A percentile compares a stretch with the other conserved stretches of the same genome.
These are phyloP conservation scores for Dolichoris vasculosae DNA, from an alignment of 1,140 invertebrate genomes.

Conservation along the genomic window DNA sequence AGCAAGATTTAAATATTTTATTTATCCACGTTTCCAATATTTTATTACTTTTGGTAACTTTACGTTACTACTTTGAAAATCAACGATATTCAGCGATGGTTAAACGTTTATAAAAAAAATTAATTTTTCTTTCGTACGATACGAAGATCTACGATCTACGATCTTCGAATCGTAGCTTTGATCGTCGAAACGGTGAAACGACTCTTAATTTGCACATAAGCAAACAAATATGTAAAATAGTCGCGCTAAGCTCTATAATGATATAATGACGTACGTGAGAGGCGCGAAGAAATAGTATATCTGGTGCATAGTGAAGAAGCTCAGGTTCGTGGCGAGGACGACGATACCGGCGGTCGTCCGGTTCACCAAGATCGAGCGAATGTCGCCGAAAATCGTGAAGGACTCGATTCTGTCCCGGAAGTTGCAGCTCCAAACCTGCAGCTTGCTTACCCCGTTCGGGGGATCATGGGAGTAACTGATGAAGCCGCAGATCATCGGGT, in stretches of 20 bases:
- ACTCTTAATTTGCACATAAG: too few species aligned
- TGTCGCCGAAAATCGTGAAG: constrained; percentile 17
- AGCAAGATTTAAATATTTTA: too few species aligned
- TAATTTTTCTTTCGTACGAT: too few species aligned
- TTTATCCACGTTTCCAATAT: too few species aligned
- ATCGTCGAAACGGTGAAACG: too few species aligned
- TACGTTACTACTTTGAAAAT: too few species aligned
- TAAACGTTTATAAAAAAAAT: too few species aligned
- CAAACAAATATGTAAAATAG: too few species aligned
- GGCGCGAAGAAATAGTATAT: constrained; percentile 57
- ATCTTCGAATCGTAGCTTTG: too few species aligned
- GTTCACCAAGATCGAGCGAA: constrained; percentile 49
- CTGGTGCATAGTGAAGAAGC: constrained; percentile 58
- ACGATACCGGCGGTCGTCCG: constrained; percentile 44
- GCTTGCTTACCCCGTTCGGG: constrained; percentile 19
- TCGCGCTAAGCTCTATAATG: background rate
- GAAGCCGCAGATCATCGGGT: constrained; percentile 60
- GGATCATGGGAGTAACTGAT: constrained; percentile 51
- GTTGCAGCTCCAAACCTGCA: constrained; percentile 63
- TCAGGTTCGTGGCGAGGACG: constrained; percentile 51
- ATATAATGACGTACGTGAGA: constrained; percentile 53
- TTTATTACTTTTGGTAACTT: too few species aligned
- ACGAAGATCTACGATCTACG: too few species aligned
- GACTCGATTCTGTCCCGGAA: constrained; percentile 43
- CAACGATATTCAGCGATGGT: too few species aligned